Evolutionary conservation across 2,113 vertebrate species (phyloP).

Genomic region (Nanorana parkeri): DNA sequence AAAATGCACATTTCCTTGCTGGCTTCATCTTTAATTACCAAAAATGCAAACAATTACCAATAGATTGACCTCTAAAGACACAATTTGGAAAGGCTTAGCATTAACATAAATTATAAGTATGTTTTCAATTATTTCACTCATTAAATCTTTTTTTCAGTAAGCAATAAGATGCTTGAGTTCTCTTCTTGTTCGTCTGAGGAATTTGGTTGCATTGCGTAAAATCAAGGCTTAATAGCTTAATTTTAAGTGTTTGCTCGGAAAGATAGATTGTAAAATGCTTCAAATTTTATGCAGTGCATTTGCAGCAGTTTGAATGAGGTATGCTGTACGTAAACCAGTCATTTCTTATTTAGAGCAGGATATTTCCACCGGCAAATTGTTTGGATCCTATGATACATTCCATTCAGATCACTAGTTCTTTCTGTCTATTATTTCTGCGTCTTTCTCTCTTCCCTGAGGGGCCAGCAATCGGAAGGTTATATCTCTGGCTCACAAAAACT

Average conservation of each 20-base stretch:
- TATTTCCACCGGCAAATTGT: conserved; percentile 11
- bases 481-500: conserved; percentile 19
- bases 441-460: neutral
- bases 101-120: conserved; percentile 77
- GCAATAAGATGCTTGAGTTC: conserved; percentile 66
- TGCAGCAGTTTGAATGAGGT: neutral
- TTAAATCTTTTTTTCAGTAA: conserved; percentile 72
- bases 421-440: neutral
- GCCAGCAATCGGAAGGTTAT: conserved; percentile 13
- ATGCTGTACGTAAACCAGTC: conserved; percentile 14
- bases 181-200: conserved; percentile 63
- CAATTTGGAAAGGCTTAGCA: conserved; percentile 75
- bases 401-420: neutral
- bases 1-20: conserved; percentile 69
- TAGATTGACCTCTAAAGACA: conserved; percentile 79
- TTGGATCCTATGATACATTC: conserved; percentile 5
- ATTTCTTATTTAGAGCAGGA: conserved; percentile 16
- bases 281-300: neutral
- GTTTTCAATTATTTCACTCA: conserved; percentile 80
- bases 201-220: conserved; percentile 65
- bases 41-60: conserved; percentile 77
- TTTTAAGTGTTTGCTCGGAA: conserved; percentile 43
- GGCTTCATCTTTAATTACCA: conserved; percentile 75
- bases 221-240: conserved; percentile 53
- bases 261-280: conserved; percentile 8